These are phyloP conservation scores for Cactoblastis cactorum DNA, from an alignment of 2,888 invertebrate genomes.

Conservation along the genomic window DNA sequence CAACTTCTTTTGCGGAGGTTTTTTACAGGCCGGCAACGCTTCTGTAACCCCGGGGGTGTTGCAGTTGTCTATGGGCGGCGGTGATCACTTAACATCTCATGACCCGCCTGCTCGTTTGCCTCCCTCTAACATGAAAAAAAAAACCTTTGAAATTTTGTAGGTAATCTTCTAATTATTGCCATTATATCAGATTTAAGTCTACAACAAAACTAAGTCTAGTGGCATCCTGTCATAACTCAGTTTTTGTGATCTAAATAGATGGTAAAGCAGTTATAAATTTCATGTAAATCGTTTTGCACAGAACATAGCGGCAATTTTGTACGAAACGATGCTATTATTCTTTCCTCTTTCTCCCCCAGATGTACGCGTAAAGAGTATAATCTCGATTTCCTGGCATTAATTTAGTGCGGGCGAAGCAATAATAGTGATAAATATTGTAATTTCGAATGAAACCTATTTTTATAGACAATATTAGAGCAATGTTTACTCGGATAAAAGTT, in stretches of 20 bases:
- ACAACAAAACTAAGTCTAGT: no score
- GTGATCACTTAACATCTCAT: no score
- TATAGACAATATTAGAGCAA: background rate
- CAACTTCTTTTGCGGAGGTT: no score
- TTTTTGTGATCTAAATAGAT: conserved; percentile 18
- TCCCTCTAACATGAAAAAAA: no score
- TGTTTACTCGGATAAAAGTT: no score
- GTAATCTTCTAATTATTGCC: no score
- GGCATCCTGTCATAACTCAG: background rate
- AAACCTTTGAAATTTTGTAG: no score
- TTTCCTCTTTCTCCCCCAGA: conserved; percentile 27
- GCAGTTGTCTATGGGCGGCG: no score
- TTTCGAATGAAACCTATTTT: background rate
- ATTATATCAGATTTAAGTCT: no score
- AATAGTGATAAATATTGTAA: background rate
- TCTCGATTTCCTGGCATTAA: conserved; percentile 6
- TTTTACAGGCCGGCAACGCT: no score
- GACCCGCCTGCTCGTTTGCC: no score
- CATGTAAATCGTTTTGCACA: conserved; percentile 27
- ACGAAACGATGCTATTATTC: conserved; percentile 34
- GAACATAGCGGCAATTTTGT: conserved; percentile 31
- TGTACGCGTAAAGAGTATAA: conserved; percentile 14
- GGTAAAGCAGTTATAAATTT: conserved; percentile 30
- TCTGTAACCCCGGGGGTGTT: no score
- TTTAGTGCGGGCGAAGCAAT: background rate